Conservation (phyloP, 2,888 invertebrate genomes). For the Diplazon laetatorius region DNA sequence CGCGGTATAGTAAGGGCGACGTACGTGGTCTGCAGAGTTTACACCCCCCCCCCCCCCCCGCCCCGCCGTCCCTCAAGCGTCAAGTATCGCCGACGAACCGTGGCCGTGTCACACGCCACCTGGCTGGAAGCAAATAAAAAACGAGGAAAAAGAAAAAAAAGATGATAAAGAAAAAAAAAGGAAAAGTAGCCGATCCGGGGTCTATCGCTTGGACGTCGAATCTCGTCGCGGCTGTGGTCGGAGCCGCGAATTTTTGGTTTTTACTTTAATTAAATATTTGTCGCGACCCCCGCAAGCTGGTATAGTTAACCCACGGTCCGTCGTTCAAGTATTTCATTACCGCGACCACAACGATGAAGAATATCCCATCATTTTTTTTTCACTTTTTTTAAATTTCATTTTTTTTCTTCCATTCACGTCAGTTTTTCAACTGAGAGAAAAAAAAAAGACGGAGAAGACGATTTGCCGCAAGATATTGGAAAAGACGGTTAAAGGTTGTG, state of each 20-base stretch:
- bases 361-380: conserved; percentile 14
- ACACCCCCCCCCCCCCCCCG: too few relatives aligned
- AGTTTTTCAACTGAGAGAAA: conserved; percentile 20
- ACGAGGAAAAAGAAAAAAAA: conserved; percentile 21
- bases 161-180: neutral
- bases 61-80: too few relatives aligned
- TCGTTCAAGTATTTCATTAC: conserved; percentile 60
- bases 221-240: conserved; percentile 69
- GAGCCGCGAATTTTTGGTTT: conserved; percentile 79
- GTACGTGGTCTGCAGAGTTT: conserved; percentile 61
- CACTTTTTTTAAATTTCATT: too few relatives aligned
- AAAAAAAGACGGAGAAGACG: conserved; percentile 17
- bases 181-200: conserved; percentile 34
- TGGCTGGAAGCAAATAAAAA: conserved; percentile 9
- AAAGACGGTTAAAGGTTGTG: neutral
- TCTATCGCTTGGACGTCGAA: conserved; percentile 67
- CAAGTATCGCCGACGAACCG: conserved; percentile 70
- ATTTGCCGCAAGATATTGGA: conserved; percentile 2
- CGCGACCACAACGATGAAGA: conserved; percentile 42
- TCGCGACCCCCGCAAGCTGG: conserved; percentile 59
- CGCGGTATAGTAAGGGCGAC: conserved; percentile 18
- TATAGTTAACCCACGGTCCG: conserved; percentile 13
- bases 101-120: conserved; percentile 67
- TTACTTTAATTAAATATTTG: conserved; percentile 81
- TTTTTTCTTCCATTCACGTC: too few relatives aligned